Base-by-base conservation (phyloP, 2,113 vertebrate species). In the Plecturocebus donacophilus region DNA sequence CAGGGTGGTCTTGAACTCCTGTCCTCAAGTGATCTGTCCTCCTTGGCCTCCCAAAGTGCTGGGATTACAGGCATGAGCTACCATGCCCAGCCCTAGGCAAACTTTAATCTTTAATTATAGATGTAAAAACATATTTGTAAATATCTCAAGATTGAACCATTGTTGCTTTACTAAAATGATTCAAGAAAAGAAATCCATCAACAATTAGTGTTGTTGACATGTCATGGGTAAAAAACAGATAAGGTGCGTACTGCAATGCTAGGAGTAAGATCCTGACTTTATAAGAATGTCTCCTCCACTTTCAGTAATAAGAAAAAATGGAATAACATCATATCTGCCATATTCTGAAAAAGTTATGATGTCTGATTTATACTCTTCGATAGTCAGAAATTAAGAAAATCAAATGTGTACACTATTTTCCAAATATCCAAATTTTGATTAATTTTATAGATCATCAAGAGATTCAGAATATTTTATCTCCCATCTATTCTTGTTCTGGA, bases 121-220 rank as follows among this genome's bases (percentile, higher is more conserved):
- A 47, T 1, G 2, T 19, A 71, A 56, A 49, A 21, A 47, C 10
- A 10, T 25, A 2, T 30, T 61, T 90, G 61, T 71, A 56, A 14
- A 13, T 54, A 21, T 30, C 3, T 84, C 7, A 40, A 56, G 49
- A 85, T 3, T 12, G 42, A 66, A 47, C 3, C 11, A 38, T 13
- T 49, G 8, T 3, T n/a, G 23, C 13, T 25, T 56, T 49, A 42
- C 0, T 42, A 70, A 81, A 66, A 76, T 42, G 25, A n/a, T 0
- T 82, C n/a, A 12, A 70, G 38, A 3, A 2, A 7, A 17, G 68
- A 54, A 61, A 23, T 0, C 0, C 23, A 25, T 32, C 10, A 21
- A 3, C 27, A 0, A 8, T 8, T 16, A 70, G 8, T 13, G 4
- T 8, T 2, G 11, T 49, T 35, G 8, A 68, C 2, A 2, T 1